phyloP scores from a whole-genome alignment of 2,888 invertebrate genomes.

The Plagiodera versicolora region DNA sequence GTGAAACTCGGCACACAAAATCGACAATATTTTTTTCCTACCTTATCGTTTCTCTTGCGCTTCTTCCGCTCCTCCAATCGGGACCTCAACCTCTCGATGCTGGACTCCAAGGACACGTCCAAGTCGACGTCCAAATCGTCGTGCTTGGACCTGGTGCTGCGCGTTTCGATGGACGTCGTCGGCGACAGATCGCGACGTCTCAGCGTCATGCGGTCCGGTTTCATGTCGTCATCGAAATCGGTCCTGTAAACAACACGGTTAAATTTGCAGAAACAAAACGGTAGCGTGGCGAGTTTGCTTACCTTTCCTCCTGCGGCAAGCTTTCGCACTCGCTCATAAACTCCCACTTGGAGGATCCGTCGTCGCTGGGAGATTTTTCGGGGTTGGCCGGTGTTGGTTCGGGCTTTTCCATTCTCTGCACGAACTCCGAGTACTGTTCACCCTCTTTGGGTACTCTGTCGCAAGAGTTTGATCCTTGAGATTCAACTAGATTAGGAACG shows the following conservation, averaged over 20 bases:
- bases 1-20: too few species aligned
- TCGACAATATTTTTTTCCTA: slow-evolving; percentile 12
- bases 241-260: too few species aligned
- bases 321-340: slow-evolving; percentile 64
- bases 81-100: slow-evolving; percentile 42
- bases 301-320: slow-evolving; percentile 62
- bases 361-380: slow-evolving; percentile 30
- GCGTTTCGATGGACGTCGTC: slow-evolving; percentile 41
- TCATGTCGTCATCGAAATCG: slow-evolving; percentile 9
- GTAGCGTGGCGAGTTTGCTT: slow-evolving; percentile 58
- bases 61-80: slow-evolving; percentile 42
- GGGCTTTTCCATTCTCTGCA: slow-evolving; percentile 59
- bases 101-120: slow-evolving; percentile 47
- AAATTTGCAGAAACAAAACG: too few species aligned
- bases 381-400: slow-evolving; percentile 19
- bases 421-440: slow-evolving; percentile 67
- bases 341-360: slow-evolving; percentile 61
- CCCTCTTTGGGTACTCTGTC: slow-evolving; percentile 72
- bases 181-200: slow-evolving; percentile 37
- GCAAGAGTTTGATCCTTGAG: slow-evolving; percentile 49
- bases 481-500: slow-evolving; percentile 27
- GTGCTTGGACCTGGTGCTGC: slow-evolving; percentile 28
- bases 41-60: slow-evolving; percentile 33
- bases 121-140: slow-evolving; percentile 35
- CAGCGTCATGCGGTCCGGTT: slow-evolving; percentile 26